Conservation (phyloP, 2,113 vertebrate species). For the Desmodus rotundus region DNA sequence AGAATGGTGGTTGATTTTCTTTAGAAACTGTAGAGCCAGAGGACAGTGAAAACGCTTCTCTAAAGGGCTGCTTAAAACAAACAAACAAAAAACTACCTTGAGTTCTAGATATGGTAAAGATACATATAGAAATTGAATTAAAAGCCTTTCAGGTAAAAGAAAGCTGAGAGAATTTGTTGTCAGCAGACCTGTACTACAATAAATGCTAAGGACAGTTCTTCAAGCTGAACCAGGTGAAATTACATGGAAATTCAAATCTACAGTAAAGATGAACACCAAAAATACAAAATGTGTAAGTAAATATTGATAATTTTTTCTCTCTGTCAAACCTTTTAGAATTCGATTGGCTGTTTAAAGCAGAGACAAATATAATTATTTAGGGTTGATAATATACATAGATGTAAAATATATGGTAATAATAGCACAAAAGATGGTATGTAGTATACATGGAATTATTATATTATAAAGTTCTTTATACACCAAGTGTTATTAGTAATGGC, state of each 20-base stretch:
- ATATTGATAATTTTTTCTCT: background rate
- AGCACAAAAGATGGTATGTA: background rate
- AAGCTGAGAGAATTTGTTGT: background rate
- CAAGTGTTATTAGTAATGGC: background rate
- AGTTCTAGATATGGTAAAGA: background rate
- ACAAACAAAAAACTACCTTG: background rate
- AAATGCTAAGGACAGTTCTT: background rate
- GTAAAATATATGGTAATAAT: background rate
- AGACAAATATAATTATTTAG: background rate
- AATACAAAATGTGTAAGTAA: background rate
- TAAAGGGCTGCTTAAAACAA: background rate
- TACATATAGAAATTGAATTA: background rate
- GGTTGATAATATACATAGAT: background rate
- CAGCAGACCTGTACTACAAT: background rate
- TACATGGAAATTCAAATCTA: background rate
- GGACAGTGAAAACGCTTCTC: background rate
- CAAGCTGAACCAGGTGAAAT: background rate
- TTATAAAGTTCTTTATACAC: background rate
- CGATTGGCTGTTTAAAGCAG: background rate
- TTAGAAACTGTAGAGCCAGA: background rate
- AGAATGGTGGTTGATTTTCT: background rate
- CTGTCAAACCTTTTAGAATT: background rate
- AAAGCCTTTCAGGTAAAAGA: background rate
- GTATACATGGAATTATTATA: background rate
- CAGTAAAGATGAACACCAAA: background rate